Base-by-base conservation (phyloP, 2,888 invertebrate species). In the Lasioglossum oenotherae region DNA sequence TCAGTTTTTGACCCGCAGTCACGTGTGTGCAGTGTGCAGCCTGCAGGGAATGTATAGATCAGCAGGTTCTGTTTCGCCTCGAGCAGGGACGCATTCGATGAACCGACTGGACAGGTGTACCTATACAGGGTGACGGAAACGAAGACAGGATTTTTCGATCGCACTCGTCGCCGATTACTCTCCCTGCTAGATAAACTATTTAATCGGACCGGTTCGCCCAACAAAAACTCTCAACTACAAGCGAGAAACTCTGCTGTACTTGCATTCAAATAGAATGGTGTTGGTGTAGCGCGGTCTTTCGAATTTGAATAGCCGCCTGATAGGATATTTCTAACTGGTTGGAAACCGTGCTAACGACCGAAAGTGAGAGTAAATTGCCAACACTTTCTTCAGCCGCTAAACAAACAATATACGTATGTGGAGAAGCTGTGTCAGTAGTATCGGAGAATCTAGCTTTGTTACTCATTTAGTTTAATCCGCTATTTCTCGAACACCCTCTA, bases 1-100 rank as follows among this genome's bases (percentile, higher is more conserved):
- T 46, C 82, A 64, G 76, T 79, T 83, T 85, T 82, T 85, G 73
- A 80, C 67, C 86, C 41, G 27, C 80, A 49, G 80, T 74, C 74
- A 49, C 74, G 74, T 19, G 46, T 75, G 31, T 31, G 60, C 27
- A 31, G 16, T 38, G 38, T 38, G 38, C 38, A 38, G 38, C 4
- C 4, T 4, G 35, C 35, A 35, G 16, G 16, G 41, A 53, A 38
- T 71, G 71, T 74, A 75, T 86, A 57, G 78, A 82, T 74, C 64
- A 75, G 73, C 60, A 57, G 27, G 73, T 64, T 75, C n/a, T 57
- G 6, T 19, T 49, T 27, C 73, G 38, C 83, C 71, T 76, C 57
- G 72, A 64, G n/a, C 81, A 79, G 71, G 75, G 71, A 72, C 64
- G 80, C 77, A 46, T 19, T 46, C 41, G 16, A 35, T 35, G 44